phyloP scores from a whole-genome alignment of 2,797 vertebrate genomes.

The Bradypus variegatus region DNA sequence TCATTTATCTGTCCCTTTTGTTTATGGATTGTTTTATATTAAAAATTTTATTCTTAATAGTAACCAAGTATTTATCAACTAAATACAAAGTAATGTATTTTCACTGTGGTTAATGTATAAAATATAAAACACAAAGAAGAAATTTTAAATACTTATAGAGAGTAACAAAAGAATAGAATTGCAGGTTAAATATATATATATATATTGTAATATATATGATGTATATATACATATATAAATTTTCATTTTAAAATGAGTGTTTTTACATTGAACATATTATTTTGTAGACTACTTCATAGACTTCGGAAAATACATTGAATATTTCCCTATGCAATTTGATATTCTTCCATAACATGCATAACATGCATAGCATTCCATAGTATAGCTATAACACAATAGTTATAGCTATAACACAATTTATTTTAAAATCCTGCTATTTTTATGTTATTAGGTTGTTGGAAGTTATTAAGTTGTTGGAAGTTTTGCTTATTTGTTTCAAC shows the following conservation, averaged over 20 bases:
- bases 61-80: neutral
- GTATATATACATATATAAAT: neutral
- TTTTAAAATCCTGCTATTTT: neutral
- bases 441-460: neutral
- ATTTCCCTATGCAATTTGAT: neutral
- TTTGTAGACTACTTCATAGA: neutral
- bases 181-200: too few relatives aligned
- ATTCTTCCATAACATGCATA: neutral
- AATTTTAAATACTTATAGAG: neutral
- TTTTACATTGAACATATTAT: neutral
- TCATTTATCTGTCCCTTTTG: neutral
- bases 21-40: neutral
- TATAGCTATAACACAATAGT: too few relatives aligned
- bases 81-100: conserved; percentile 9
- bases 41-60: neutral
- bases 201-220: too few relatives aligned
- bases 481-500: neutral
- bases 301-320: neutral
- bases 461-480: neutral
- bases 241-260: neutral
- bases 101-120: neutral
- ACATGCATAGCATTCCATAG: neutral
- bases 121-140: conserved; percentile 15
- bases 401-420: neutral
- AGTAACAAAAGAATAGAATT: too few relatives aligned